Conservation (phyloP, 2,888 invertebrate species). For the Volucella zonaria region DNA sequence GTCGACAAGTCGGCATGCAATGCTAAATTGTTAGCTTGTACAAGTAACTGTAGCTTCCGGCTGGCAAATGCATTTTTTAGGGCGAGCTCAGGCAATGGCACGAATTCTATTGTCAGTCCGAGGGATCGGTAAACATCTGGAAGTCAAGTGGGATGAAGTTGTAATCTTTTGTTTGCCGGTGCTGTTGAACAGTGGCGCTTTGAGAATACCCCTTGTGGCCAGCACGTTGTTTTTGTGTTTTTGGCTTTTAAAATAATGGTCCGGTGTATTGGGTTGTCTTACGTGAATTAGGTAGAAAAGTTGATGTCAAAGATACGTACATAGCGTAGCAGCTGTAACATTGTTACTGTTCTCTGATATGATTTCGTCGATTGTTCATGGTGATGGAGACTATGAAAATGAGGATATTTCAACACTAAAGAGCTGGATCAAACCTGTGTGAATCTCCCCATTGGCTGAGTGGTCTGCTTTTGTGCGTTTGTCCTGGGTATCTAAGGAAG, state of each 20-base stretch:
- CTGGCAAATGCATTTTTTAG: slow-evolving; percentile 33
- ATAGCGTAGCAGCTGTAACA: no score
- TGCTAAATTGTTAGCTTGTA: slow-evolving; percentile 57
- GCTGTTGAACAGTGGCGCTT: slow-evolving; percentile 51
- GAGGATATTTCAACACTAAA: no score
- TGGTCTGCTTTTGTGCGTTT: no score
- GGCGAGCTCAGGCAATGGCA: slow-evolving; percentile 12
- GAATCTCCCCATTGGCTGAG: no score
- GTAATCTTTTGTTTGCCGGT: slow-evolving; percentile 35
- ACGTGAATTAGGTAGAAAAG: background rate
- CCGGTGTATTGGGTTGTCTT: slow-evolving; percentile 22
- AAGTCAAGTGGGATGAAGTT: slow-evolving; percentile 61
- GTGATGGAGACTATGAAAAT: no score
- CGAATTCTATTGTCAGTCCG: slow-evolving; percentile 42
- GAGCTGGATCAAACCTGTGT: no score
- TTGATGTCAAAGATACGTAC: no score
- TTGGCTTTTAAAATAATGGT: slow-evolving; percentile 8
- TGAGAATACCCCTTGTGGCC: slow-evolving; percentile 27
- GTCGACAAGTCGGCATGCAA: slow-evolving; percentile 46
- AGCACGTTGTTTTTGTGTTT: slow-evolving; percentile 40
- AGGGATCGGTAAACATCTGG: slow-evolving; percentile 56
- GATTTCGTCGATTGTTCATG: no score
- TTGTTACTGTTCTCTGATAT: no score
- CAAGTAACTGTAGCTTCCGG: slow-evolving; percentile 54
- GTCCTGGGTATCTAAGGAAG: no score